phyloP scores from a whole-genome alignment of 2,888 invertebrate species.

The Oxystoma pomonae region DNA sequence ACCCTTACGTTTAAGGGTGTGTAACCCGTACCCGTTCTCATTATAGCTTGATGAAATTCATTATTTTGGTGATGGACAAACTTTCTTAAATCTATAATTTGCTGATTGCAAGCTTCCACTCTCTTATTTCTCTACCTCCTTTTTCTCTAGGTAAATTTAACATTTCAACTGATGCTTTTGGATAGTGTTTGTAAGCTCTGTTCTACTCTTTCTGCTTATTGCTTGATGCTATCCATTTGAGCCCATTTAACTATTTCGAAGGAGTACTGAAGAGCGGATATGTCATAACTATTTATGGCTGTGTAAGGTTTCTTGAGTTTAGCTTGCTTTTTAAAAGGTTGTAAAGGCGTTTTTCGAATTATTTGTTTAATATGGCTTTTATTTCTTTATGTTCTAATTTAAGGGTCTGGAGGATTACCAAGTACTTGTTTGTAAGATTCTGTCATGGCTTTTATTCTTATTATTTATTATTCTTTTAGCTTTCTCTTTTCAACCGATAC shows the following conservation, averaged over 20 bases:
- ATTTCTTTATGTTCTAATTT: conserved; percentile 2
- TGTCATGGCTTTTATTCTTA: neutral
- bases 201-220: conserved; percentile 2
- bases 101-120: neutral
- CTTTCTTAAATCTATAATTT: neutral
- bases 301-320: conserved; percentile 1
- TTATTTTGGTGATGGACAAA: neutral
- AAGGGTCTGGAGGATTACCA: neutral
- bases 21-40: neutral
- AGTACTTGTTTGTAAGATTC: neutral
- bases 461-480: neutral
- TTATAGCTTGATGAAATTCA: neutral
- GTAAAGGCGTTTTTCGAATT: conserved; percentile 1
- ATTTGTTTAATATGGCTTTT: neutral
- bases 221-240: conserved; percentile 1
- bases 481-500: conserved; percentile 5
- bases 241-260: conserved; percentile 2
- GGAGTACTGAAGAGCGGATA: conserved; percentile 3
- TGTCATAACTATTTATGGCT: conserved; percentile 1
- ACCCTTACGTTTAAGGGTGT: neutral
- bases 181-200: neutral
- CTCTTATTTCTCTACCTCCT: neutral
- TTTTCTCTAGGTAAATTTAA: neutral
- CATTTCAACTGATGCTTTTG: neutral
- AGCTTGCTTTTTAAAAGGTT: neutral